phyloP scores from a whole-genome alignment of 1,140 invertebrate genomes.

The Meteorus sp. region DNA sequence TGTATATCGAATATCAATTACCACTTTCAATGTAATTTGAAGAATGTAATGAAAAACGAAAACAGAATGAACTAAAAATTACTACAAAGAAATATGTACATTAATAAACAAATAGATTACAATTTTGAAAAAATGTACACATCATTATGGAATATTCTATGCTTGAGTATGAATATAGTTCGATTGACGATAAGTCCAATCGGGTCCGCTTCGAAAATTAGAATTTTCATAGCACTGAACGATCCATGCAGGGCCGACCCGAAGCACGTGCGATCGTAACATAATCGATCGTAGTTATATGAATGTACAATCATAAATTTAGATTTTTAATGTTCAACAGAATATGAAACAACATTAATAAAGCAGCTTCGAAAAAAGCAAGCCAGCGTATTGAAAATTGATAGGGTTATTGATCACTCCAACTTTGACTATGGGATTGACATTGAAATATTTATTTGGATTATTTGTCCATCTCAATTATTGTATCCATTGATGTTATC shows the following conservation, averaged over 20 bases:
- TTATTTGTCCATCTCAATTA: neutral
- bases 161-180: too few species aligned
- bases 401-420: neutral
- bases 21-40: too few species aligned
- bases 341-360: conserved; percentile 16
- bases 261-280: conserved; percentile 48
- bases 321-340: too few species aligned
- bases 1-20: neutral
- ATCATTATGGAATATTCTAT: too few species aligned
- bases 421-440: neutral
- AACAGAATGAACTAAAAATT: neutral
- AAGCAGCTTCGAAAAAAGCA: conserved; percentile 17
- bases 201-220: conserved; percentile 13
- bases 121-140: neutral
- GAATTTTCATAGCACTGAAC: conserved; percentile 28
- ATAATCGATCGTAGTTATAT: conserved; percentile 30
- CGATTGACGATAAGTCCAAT: conserved; percentile 7
- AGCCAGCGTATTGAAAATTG: neutral
- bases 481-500: too few species aligned
- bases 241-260: conserved; percentile 58
- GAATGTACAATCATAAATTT: conserved; percentile 7
- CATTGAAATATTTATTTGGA: neutral
- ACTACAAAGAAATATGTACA: too few species aligned
- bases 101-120: neutral
- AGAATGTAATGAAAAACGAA: neutral